These are phyloP conservation scores for Acrossocheilus fasciatus DNA, from an alignment of 2,797 vertebrate species.

Conservation along the genomic window DNA sequence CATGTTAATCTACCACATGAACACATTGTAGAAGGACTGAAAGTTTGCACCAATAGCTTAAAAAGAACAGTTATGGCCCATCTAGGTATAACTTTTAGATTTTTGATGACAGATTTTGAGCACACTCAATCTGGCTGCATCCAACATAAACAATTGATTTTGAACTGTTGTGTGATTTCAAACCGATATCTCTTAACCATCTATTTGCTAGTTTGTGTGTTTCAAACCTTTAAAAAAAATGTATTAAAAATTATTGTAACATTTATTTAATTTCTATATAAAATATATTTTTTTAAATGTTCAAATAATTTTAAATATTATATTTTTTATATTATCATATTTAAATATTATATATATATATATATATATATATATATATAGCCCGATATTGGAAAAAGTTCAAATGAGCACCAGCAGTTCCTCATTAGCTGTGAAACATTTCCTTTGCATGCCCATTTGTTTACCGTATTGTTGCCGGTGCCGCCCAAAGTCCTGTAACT, in stretches of 20 bases:
- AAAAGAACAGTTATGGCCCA: not conserved
- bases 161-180: not conserved
- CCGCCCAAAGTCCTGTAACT: not conserved
- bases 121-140: not conserved
- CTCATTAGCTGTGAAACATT: not conserved
- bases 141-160: not conserved
- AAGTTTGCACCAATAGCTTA: not conserved
- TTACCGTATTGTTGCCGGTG: not conserved
- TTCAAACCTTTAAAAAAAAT: not conserved
- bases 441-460: not conserved
- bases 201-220: not conserved
- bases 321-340: no score
- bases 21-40: not conserved
- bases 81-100: not conserved
- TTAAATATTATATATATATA: no score
- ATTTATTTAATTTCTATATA: not conserved
- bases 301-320: not conserved
- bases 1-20: not conserved
- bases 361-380: no score
- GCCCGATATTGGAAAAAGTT: not conserved
- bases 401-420: not conserved
- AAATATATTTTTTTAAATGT: no score
- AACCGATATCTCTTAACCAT: not conserved
- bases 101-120: conserved; percentile 3
- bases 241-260: not conserved